Percentiles rank a stretch among this genome's conserved stretches.
phyloP scores from a whole-genome alignment of 1,140 invertebrate species.

The Lepeophtheirus salmonis region DNA sequence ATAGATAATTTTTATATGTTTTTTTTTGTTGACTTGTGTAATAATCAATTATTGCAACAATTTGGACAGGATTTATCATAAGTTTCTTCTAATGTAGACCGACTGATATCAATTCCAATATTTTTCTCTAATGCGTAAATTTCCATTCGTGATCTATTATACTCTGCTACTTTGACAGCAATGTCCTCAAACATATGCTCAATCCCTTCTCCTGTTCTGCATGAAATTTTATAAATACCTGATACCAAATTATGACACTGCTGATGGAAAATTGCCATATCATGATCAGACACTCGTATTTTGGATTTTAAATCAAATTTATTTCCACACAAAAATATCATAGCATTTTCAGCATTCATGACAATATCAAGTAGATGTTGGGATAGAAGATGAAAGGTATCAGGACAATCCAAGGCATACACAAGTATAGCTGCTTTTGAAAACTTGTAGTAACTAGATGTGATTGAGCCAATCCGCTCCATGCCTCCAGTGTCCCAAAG shows the following conservation, averaged over 20 bases:
- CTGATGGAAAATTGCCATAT: conserved; percentile 65
- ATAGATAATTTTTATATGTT: no score
- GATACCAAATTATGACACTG: conserved; percentile 13
- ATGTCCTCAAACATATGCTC: conserved; percentile 79
- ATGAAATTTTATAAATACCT: conserved; percentile 63
- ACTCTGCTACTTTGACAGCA: conserved; percentile 50
- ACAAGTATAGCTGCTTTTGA: conserved; percentile 74
- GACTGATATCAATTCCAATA: background rate
- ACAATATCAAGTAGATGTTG: conserved; percentile 76
- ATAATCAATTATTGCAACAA: no score
- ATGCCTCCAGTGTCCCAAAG: conserved; percentile 83
- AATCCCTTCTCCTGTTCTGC: conserved; percentile 64
- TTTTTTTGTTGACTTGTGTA: no score
- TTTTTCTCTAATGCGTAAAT: background rate
- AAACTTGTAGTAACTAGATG: conserved; percentile 81
- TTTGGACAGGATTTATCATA: conserved; percentile 6
- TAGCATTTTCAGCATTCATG: conserved; percentile 75
- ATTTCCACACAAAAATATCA: conserved; percentile 82
- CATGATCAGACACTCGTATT: conserved; percentile 55
- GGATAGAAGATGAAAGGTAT: conserved; percentile 75
- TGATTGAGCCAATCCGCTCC: conserved; percentile 80
- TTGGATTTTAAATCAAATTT: conserved; percentile 57
- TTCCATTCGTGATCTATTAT: conserved; percentile 31
- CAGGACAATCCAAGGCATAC: conserved; percentile 68
- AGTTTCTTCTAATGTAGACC: background rate